Conservation (phyloP, 2,113 vertebrate species). For the Guaruba guarouba region DNA sequence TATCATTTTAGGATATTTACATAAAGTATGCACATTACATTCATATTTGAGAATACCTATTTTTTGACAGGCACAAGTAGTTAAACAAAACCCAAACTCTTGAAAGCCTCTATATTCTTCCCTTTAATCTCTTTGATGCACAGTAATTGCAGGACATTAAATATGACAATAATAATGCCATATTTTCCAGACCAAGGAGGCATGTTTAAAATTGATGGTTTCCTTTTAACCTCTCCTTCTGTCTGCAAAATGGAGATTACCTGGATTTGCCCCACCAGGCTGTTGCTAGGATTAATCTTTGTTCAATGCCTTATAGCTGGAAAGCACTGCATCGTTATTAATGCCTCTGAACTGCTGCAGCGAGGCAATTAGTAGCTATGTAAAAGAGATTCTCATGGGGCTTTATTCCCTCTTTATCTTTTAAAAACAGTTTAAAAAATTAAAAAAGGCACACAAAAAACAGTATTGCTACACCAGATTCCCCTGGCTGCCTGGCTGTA, state of each 20-base stretch:
- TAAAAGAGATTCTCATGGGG: background rate
- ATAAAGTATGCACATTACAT: background rate
- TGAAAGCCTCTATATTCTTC: background rate
- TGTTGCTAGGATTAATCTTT: constrained; percentile 14
- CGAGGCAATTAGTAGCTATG: background rate
- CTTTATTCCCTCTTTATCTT: background rate
- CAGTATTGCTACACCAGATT: background rate
- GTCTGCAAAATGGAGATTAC: constrained; percentile 18
- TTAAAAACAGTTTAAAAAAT: background rate
- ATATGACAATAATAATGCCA: background rate
- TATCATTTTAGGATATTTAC: background rate
- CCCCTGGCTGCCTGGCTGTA: background rate
- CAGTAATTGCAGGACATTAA: background rate
- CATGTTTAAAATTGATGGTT: background rate
- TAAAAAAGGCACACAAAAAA: background rate
- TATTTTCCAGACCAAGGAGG: background rate
- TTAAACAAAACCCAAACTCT: background rate
- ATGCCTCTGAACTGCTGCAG: background rate
- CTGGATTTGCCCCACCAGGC: constrained; percentile 22
- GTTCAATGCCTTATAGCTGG: background rate
- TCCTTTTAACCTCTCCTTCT: background rate
- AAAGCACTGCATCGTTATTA: background rate
- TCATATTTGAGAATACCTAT: background rate
- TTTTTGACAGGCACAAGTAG: background rate
- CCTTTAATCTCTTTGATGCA: background rate